Evolutionary conservation across 2,797 vertebrate genomes (phyloP), one percentile per base, ranked within the genome.

Genomic region (Sternarchorhynchus goeldii): DNA sequence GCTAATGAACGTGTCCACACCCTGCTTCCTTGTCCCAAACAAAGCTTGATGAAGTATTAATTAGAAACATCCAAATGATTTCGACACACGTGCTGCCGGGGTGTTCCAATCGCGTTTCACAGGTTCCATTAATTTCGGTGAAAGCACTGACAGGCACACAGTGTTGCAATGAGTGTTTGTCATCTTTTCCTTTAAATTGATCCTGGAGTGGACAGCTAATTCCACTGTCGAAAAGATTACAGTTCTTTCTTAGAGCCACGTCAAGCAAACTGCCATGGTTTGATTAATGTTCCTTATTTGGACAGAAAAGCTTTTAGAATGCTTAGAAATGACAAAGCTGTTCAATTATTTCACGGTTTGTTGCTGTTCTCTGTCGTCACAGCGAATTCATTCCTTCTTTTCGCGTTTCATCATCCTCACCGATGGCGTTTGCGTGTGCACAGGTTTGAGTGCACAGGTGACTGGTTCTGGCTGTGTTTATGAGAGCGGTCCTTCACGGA

Each of bases 401-500:
- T 62, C 5, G 8, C 32, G 29, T 29, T 32, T 29, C 14, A 16
- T 32, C 67, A 58, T 45, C n/a, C 56, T 29, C 67, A 14, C 50
- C 55, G 64, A 60, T 72, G 53, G 6, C 41, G 34, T 77, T 70
- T 66, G 63, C 62, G 60, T 73, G 60, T 70, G 32, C 63, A n/a
- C n/a, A n/a, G 50, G 45, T 39, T 6, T 76, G 29, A 18, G 63
- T n/a, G 63, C 32, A 41, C 76, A 76, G 34, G 73, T 76, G 77
- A 67, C 55, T 8, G 12, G 5, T 21, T 39, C 76, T 76, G 62
- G 50, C 65, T 31, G 50, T 73, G 59, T 45, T 78, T 73, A 77
- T 74, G 66, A 71, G 79, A 66, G n/a, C 31, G 67, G n/a, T 66
- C 56, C 45, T 73, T 81, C 20, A 5, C 45, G 20, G 45, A 84